A percentile compares a stretch with the other conserved stretches of the same genome.
These are phyloP conservation scores for Apocrypta bakeri DNA, from an alignment of 1,140 invertebrate genomes.

Conservation along the genomic window DNA sequence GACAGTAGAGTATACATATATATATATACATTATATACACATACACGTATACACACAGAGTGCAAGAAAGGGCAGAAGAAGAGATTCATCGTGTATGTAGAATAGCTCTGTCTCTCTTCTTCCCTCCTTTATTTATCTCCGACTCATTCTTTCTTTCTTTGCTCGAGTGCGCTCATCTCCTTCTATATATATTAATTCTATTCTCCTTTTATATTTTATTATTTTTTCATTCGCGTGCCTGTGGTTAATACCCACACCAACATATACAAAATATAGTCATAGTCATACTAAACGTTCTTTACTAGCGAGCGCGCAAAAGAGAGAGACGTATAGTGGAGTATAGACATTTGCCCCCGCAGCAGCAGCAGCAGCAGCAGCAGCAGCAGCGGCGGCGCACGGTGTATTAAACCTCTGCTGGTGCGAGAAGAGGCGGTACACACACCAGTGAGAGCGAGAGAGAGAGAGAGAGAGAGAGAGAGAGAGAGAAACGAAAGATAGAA, in stretches of 20 bases:
- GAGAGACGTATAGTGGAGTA: neutral
- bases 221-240: neutral
- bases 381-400: conserved; percentile 9
- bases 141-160: conserved; percentile 1
- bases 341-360: conserved; percentile 21
- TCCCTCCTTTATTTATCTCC: neutral
- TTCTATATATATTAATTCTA: neutral
- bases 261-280: neutral
- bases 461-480: too few relatives aligned
- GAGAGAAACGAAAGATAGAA: neutral
- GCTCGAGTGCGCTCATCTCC: neutral
- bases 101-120: neutral
- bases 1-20: neutral
- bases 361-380: neutral
- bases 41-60: neutral
- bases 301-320: neutral
- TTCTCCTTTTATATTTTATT: conserved; percentile 11
- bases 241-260: neutral
- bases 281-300: neutral
- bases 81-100: neutral
- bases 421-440: conserved; percentile 18
- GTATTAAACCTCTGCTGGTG: conserved; percentile 35
- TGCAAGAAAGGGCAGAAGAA: neutral
- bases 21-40: neutral
- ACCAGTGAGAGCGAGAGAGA: too few relatives aligned